A percentile compares a stretch with the other conserved stretches of the same genome.
Conservation (phyloP, 2,888 invertebrate genomes). For the Monopis laevigella region DNA sequence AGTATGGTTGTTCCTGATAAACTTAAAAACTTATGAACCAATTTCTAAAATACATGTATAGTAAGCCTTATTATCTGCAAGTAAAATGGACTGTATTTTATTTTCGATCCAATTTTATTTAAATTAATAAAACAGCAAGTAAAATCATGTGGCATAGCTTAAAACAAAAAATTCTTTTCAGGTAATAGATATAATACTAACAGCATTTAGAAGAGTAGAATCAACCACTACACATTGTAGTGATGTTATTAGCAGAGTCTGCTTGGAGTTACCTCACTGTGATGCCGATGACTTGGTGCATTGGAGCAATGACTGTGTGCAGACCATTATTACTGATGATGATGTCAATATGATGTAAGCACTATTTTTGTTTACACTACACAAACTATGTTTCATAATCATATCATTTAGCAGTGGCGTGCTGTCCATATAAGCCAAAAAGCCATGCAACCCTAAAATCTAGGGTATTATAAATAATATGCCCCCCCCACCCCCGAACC, state of each 20-base stretch:
- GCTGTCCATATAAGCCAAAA: too few species aligned
- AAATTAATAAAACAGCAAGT: neutral
- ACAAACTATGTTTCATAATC: neutral
- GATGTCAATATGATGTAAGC: slow-evolving; percentile 59
- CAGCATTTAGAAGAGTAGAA: slow-evolving; percentile 39
- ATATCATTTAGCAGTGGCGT: too few species aligned
- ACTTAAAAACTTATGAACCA: too few species aligned
- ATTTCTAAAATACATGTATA: too few species aligned
- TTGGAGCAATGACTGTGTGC: slow-evolving; percentile 48
- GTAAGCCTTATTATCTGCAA: too few species aligned
- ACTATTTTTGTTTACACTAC: neutral
- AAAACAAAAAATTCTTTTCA: slow-evolving; percentile 19
- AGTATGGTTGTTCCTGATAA: too few species aligned
- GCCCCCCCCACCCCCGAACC: too few species aligned
- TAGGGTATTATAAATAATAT: too few species aligned
- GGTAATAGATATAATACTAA: slow-evolving; percentile 39
- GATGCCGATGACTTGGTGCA: slow-evolving; percentile 34
- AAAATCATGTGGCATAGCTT: neutral
- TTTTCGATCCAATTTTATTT: too few species aligned
- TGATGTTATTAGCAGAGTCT: slow-evolving; percentile 41
- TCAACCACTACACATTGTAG: slow-evolving; percentile 46
- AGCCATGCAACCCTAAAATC: too few species aligned
- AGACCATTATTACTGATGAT: slow-evolving; percentile 46
- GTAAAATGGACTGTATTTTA: too few species aligned
- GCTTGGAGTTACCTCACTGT: slow-evolving; percentile 40